phyloP scores from a whole-genome alignment of 2,797 vertebrate species.

The Galagoides demidoff region DNA sequence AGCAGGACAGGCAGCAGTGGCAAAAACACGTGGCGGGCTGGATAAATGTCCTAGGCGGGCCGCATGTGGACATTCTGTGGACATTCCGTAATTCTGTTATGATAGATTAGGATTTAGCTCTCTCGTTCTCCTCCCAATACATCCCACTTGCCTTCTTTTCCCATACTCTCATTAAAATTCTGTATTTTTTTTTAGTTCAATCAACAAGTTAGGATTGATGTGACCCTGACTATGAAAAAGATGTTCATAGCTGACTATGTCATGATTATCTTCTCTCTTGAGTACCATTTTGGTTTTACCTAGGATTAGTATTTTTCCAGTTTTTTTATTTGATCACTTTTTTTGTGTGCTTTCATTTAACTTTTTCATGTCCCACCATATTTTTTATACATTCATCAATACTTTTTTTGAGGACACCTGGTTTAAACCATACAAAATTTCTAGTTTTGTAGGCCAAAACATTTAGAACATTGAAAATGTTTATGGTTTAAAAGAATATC shows the following conservation, averaged over 20 bases:
- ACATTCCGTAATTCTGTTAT: neutral
- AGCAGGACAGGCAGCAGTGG: too few relatives aligned
- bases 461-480: neutral
- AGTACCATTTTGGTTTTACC: neutral
- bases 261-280: neutral
- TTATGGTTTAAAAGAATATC: conserved; percentile 31
- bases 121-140: neutral
- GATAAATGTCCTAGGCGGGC: too few relatives aligned
- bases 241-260: neutral
- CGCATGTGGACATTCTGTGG: too few relatives aligned
- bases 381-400: neutral
- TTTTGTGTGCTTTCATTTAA: neutral
- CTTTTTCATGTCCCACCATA: neutral
- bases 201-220: neutral
- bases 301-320: neutral
- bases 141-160: neutral
- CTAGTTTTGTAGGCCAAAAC: conserved; percentile 44
- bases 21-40: too few relatives aligned
- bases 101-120: neutral
- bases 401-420: neutral
- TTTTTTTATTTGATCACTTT: neutral
- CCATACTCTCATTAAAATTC: neutral
- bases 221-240: neutral
- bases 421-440: conserved; percentile 26
- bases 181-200: neutral